Base-by-base conservation (phyloP, 2,888 invertebrate genomes). In the Orgyia antiqua region DNA sequence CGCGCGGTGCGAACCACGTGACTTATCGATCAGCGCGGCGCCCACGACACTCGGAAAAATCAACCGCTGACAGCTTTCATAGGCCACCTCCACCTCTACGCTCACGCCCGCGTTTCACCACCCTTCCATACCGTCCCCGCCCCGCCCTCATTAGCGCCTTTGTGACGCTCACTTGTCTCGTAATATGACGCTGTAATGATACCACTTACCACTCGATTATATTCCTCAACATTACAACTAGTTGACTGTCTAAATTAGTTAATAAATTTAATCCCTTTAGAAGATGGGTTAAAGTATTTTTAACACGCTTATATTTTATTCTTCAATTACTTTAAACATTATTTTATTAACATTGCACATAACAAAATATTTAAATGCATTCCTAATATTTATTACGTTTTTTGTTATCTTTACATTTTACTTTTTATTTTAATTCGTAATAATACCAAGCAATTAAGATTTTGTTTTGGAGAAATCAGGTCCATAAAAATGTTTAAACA, bases 11-110 rank as follows among this genome's bases (percentile, higher is more conserved):
- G 65, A 61, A 57, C 77, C 83, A 80, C 83, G 84, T 84, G 83
- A 83, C 82, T 83, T 84, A 86, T 86, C 84, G 84, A 86, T 83
- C 83, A 84, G 78, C 77, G 68, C 67, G 64, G 66, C 69, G 75
- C 79, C 75, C 82, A 78, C 82, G 80, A 80, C 83, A 83, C 84
- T 80, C 78, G 77, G 83, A 84, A 84, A 84, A 86, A 86, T 86
- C 84, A 84, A 82, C 84, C 84, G 82, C 82, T 83, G 83, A 83
- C 84, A 84, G 83, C 82, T 77, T 80, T 78, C 80, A 75, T 73
- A 69, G 72, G 65, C 69, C 71, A 67, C 70, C 72, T 58, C 66
- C 56, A 55, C 62, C 65, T 58, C 58, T 51, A 55, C 6, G 47
- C 49, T 36, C 42, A 36, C 31, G 40, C 35, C 45, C 51, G 33